Percentiles rank a stretch among this genome's conserved stretches.
Conservation (phyloP, 1,140 invertebrate species). For the Prorops nasuta region DNA sequence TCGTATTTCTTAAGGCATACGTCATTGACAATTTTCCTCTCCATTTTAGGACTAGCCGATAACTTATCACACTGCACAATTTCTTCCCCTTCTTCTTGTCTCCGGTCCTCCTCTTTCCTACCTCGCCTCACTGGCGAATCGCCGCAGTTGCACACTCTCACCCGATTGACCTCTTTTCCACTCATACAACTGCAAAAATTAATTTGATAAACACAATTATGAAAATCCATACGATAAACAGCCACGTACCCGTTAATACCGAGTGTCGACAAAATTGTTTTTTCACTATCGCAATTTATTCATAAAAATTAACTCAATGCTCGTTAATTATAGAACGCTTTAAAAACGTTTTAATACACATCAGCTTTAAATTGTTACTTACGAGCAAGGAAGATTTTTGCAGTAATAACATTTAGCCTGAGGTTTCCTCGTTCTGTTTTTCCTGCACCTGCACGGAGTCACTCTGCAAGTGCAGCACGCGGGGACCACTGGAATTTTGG, state of each 20-base stretch:
- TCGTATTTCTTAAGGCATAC: too few relatives aligned
- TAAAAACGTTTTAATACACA: too few relatives aligned
- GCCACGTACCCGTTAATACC: not conserved
- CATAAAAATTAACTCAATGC: too few relatives aligned
- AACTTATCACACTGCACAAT: not conserved
- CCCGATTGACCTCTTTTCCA: constrained; percentile 10
- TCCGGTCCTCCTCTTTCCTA: constrained; percentile 12
- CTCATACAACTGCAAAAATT: constrained; percentile 21
- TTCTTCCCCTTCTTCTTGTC: not conserved
- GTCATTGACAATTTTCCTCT: too few relatives aligned
- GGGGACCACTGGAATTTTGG: constrained; percentile 2
- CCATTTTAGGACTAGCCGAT: too few relatives aligned
- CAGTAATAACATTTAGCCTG: constrained; percentile 42
- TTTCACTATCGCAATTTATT: too few relatives aligned
- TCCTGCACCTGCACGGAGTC: constrained; percentile 28
- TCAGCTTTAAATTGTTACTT: too few relatives aligned
- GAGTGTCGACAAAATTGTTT: too few relatives aligned
- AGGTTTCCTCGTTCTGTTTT: constrained; percentile 17
- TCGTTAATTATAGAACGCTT: too few relatives aligned
- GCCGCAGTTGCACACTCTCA: constrained; percentile 23
- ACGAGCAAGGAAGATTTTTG: constrained; percentile 39
- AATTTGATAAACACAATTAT: constrained; percentile 16
- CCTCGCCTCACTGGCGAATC: constrained; percentile 25
- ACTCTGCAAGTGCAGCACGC: constrained; percentile 21
- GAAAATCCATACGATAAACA: constrained; percentile 4